phyloP scores from a whole-genome alignment of 2,888 invertebrate species.

The Pantelozetes paolii region DNA sequence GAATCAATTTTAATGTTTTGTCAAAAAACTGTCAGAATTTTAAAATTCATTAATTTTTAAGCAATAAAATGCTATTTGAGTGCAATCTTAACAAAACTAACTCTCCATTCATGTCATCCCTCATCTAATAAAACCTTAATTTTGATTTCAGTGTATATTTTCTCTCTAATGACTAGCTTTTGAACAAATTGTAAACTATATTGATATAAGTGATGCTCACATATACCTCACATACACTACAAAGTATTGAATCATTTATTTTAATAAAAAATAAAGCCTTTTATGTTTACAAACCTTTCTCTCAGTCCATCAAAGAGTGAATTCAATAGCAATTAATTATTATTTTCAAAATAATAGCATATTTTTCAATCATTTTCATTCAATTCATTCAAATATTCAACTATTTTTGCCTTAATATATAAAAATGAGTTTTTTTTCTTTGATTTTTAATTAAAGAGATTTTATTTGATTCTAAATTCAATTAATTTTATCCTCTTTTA shows the following conservation, averaged over 20 bases:
- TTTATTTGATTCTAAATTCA: too few relatives aligned
- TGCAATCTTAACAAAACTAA: neutral
- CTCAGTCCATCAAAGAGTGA: neutral
- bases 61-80: neutral
- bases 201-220: neutral
- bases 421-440: too few relatives aligned
- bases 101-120: neutral
- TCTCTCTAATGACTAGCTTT: neutral
- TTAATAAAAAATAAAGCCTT: neutral
- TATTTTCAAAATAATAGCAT: neutral
- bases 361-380: neutral
- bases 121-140: neutral
- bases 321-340: neutral
- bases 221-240: neutral
- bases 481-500: too few relatives aligned
- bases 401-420: too few relatives aligned
- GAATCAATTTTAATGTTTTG: too few relatives aligned
- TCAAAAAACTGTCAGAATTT: neutral
- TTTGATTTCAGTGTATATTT: neutral
- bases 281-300: neutral
- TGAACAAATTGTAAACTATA: neutral
- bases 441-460: too few relatives aligned
- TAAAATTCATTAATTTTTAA: neutral
- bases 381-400: neutral
- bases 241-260: conserved; percentile 5